Percentiles rank a stretch among this genome's conserved stretches.
These are phyloP conservation scores for Myrmecophaga tridactyla DNA, from an alignment of 2,113 vertebrate species.

Conservation along the genomic window DNA sequence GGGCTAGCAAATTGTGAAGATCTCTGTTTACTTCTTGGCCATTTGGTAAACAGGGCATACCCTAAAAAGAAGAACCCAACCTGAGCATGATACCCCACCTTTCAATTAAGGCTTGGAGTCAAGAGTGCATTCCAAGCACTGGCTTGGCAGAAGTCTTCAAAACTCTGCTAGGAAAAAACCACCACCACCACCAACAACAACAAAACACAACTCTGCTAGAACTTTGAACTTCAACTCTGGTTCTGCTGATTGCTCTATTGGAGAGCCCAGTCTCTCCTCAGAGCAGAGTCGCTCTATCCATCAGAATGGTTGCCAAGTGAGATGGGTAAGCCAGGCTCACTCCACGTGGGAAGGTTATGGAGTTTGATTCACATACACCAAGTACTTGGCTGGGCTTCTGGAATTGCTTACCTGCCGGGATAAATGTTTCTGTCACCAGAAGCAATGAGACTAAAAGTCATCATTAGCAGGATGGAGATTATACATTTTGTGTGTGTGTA, in stretches of 20 bases:
- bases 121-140: not conserved
- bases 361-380: conserved; percentile 30
- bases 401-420: conserved; percentile 43
- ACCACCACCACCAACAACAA: no score
- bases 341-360: not conserved
- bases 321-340: not conserved
- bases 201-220: no score
- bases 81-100: not conserved
- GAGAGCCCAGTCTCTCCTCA: not conserved
- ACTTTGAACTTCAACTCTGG: not conserved
- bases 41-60: not conserved
- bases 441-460: conserved; percentile 58
- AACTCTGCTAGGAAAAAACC: not conserved
- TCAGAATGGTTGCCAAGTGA: conserved; percentile 11
- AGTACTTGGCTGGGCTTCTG: conserved; percentile 29
- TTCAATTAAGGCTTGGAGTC: not conserved
- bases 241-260: not conserved
- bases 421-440: conserved; percentile 42
- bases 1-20: not conserved
- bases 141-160: not conserved
- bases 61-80: not conserved
- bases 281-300: not conserved
- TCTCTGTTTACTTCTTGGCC: not conserved
- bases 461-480: conserved; percentile 55
- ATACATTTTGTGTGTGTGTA: not conserved